Conservation (phyloP, 2,797 vertebrate genomes). For the Mus spretus region DNA sequence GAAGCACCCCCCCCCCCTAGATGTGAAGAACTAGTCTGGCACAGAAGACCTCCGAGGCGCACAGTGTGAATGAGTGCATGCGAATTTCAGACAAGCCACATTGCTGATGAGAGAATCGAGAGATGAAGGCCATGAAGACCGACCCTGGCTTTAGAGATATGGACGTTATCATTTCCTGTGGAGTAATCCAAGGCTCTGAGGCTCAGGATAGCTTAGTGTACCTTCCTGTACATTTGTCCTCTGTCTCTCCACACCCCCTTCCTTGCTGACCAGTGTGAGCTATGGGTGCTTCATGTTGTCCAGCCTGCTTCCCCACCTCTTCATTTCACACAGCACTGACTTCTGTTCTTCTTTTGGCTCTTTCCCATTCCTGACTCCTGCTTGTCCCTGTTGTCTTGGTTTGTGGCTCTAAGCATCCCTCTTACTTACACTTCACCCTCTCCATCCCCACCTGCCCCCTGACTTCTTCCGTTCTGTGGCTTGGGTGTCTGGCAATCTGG, state of each 20-base stretch:
- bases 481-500: background rate
- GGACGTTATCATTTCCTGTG: background rate
- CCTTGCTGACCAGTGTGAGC: background rate
- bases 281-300: fast-evolving
- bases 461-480: background rate
- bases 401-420: background rate
- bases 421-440: background rate
- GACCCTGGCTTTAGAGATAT: background rate
- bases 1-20: background rate
- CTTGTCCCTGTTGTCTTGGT: background rate
- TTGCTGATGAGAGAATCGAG: background rate
- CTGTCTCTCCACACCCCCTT: fast-evolving
- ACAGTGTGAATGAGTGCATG: background rate
- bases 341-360: background rate
- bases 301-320: background rate
- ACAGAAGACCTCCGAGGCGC: background rate
- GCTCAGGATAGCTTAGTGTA: background rate
- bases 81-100: conserved; percentile 16
- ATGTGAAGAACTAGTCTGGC: background rate
- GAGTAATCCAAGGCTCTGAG: background rate
- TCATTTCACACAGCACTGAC: background rate
- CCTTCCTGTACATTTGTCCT: background rate
- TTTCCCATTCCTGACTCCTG: background rate
- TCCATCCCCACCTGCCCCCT: background rate
- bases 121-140: background rate